Base-by-base conservation (phyloP, 92 coral and sea anemone genomes). In the Palythoa grandiflora region DNA sequence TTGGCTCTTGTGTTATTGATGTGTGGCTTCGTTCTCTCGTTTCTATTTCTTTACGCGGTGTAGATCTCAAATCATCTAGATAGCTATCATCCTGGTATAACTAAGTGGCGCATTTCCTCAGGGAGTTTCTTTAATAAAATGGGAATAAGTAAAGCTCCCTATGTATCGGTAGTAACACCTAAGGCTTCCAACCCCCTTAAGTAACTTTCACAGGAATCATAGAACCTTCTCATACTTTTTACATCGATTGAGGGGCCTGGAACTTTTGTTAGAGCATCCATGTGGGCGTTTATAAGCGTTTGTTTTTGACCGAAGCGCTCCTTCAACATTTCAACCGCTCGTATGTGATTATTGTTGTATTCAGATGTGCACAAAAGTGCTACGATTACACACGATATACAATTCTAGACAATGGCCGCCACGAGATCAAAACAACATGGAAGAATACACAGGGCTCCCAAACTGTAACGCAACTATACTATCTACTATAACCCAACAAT, bases 11-110 rank as follows among this genome's bases (percentile, higher is more conserved):
- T 19, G 36, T 65, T 15, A 16, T 15, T 15, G 37, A 4, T 2
- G 71, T 38, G 71, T 21, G 71, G 36, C 71, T 65, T 65, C 36
- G 71, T 19, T 65, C 71, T 65, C 71, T 65, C 17, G 71, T 65
- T 65, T 65, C 35, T 65, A 65, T 65, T 65, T 65, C 71, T 65
- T 65, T 16, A 0, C 36, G 36, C 71, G 17, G 71, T 19, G 71
- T 19, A 65, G 71, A 65, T 65, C 21, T 15, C 36, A 10, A 65
- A 65, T 65, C 71, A 19, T 65, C 36, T 15, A 65, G 21, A 65
- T 4, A 65, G 9, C 71, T 65, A 65, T 65, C 71, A 65, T 2
- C 71, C 36, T 65, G 71, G 36, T 65, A 65, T 65, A 15, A 9
- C 36, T 65, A 65, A 65, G 36, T 4, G 71, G 71, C 71, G 35